Percentiles rank a stretch among this genome's conserved stretches.
These are phyloP conservation scores for Indicator indicator DNA, from an alignment of 2,113 vertebrate genomes.

Conservation along the genomic window DNA sequence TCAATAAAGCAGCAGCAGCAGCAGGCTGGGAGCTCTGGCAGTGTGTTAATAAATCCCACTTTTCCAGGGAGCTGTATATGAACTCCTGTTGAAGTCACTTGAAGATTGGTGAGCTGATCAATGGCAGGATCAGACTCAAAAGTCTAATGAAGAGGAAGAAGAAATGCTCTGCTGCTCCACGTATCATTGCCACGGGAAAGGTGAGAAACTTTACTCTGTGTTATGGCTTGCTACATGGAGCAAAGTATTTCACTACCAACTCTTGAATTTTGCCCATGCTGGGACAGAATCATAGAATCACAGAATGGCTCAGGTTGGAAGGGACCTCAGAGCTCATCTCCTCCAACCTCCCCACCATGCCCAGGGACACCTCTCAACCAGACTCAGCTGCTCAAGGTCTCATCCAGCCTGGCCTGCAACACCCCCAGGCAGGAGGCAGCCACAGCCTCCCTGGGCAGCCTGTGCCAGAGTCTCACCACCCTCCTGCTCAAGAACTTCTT, in stretches of 20 bases:
- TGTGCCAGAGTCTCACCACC: too few species aligned
- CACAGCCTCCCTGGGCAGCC: too few species aligned
- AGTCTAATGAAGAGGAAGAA: neutral
- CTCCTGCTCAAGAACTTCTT: too few species aligned
- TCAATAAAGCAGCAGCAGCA: conserved; percentile 35
- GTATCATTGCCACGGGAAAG: rapidly evolving
- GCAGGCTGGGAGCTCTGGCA: neutral
- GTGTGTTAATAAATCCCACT: conserved; percentile 58
- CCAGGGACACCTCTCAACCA: too few species aligned
- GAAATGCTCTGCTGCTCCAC: neutral
- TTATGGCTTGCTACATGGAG: neutral
- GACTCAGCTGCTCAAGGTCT: too few species aligned
- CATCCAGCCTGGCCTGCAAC: too few species aligned
- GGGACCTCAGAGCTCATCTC: too few species aligned
- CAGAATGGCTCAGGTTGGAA: neutral
- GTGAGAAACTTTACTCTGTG: neutral
- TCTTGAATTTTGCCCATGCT: neutral
- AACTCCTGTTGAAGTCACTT: neutral
- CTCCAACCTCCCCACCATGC: too few species aligned
- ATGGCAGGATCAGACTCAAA: neutral
- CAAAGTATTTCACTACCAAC: neutral
- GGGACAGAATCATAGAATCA: neutral
- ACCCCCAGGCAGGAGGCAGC: too few species aligned
- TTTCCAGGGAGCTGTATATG: conserved; percentile 6
- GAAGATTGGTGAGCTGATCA: conserved; percentile 50